A percentile compares a stretch with the other conserved stretches of the same genome.
These are phyloP conservation scores for Scaptomyza parva DNA, from an alignment of 2,888 invertebrate species.

Conservation along the genomic window DNA sequence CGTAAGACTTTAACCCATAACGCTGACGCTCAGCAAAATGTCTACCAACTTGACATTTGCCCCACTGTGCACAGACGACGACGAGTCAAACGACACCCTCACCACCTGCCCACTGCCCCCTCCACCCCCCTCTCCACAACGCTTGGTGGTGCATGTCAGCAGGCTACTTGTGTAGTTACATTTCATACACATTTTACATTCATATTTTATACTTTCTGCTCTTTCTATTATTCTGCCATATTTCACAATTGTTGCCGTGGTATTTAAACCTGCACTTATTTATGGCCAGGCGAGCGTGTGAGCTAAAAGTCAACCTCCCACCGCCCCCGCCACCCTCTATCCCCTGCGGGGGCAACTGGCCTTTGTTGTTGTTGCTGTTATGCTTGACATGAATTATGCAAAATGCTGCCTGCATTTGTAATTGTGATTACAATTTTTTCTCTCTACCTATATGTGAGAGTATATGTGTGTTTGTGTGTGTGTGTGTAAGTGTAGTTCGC, in stretches of 20 bases:
- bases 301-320: conserved; percentile 8
- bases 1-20: conserved; percentile 17
- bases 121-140: not conserved
- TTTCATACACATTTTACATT: conserved; percentile 64
- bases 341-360: not conserved
- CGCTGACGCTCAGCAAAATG: conserved; percentile 25
- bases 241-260: conserved; percentile 81
- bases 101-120: not conserved
- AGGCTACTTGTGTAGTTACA: conserved; percentile 69
- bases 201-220: conserved; percentile 62
- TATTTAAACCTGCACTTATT: conserved; percentile 82
- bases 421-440: conserved; percentile 74
- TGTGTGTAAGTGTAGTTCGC: conserved; percentile 13
- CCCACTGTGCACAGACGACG: conserved; percentile 46
- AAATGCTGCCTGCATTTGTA: conserved; percentile 80
- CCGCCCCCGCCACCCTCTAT: not conserved
- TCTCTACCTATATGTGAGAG: conserved; percentile 32
- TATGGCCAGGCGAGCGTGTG: conserved; percentile 69
- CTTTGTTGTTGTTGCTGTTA: conserved; percentile 54
- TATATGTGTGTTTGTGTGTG: conserved; percentile 6
- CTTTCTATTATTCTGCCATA: conserved; percentile 81
- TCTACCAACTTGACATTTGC: conserved; percentile 48
- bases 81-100: not conserved
- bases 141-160: conserved; percentile 48
- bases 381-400: conserved; percentile 81